These are phyloP conservation scores for Drosophila anomalipes DNA, from an alignment of 2,888 invertebrate species.

Conservation along the genomic window DNA sequence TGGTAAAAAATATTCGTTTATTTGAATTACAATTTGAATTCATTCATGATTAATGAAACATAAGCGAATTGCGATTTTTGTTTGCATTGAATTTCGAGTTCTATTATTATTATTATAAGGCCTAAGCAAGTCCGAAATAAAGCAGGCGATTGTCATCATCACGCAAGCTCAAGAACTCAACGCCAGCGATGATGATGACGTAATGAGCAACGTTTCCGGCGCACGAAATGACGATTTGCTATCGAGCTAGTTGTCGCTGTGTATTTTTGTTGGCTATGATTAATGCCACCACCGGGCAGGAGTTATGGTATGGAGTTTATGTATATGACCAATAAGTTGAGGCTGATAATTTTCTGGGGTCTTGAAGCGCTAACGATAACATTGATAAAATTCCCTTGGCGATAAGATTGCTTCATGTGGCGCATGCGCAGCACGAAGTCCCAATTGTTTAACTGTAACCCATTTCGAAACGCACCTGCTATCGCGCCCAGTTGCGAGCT, in stretches of 20 bases:
- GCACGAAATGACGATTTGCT: conserved; percentile 31
- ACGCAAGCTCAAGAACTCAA: conserved; percentile 33
- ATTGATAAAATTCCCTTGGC: conserved; percentile 1
- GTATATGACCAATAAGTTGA: conserved; percentile 11
- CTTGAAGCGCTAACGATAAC: conserved; percentile 19
- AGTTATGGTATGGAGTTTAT: conserved; percentile 5
- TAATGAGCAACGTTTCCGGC: conserved; percentile 47
- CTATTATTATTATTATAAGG: neutral
- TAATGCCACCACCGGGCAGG: conserved; percentile 40
- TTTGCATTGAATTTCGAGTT: conserved; percentile 17
- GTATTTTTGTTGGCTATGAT: conserved; percentile 45
- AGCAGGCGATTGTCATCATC: conserved; percentile 14
- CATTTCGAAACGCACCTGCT: conserved; percentile 67
- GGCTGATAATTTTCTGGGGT: neutral
- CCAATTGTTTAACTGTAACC: conserved; percentile 49
- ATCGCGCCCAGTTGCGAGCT: conserved; percentile 32
- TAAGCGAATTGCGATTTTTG: conserved; percentile 16
- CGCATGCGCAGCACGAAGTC: conserved; percentile 35
- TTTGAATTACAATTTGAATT: conserved; percentile 11
- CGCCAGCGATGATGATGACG: conserved; percentile 35
- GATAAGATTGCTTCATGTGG: conserved; percentile 52
- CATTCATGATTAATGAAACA: conserved; percentile 20
- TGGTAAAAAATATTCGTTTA: neutral
- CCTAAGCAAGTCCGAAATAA: neutral
- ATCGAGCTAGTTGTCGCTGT: conserved; percentile 24